Percentiles rank a stretch among this genome's conserved stretches.
Conservation (phyloP, 2,888 invertebrate species). For the Trileptium ribeirensis region DNA sequence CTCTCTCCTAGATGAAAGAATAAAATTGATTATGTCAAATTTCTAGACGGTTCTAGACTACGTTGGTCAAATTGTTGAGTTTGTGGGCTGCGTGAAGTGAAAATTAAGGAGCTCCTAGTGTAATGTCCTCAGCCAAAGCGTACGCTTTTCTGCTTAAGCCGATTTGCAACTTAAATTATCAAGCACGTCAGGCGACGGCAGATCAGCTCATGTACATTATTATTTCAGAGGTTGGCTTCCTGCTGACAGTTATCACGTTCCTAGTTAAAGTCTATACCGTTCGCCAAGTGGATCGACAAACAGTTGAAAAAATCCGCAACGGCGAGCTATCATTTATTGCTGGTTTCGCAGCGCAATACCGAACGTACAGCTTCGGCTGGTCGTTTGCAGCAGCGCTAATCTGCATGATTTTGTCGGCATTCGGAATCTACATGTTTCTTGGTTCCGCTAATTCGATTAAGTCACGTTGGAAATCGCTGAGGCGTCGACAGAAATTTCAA, state of each 20-base stretch:
- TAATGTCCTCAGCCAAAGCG: too few species aligned
- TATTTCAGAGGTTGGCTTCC: background rate
- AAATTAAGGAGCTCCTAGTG: too few species aligned
- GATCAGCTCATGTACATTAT: too few species aligned
- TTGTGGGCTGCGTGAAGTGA: too few species aligned
- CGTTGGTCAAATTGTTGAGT: too few species aligned
- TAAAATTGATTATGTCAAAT: too few species aligned
- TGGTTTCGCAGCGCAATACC: background rate
- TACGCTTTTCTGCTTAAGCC: too few species aligned
- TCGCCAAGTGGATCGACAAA: background rate
- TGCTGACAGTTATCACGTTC: background rate
- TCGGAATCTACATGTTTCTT: constrained; percentile 7
- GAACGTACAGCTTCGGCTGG: constrained; percentile 15
- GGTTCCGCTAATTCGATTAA: background rate
- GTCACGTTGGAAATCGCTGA: background rate
- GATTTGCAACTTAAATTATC: too few species aligned
- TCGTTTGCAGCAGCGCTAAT: constrained; percentile 20
- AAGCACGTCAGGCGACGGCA: too few species aligned
- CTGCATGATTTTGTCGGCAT: background rate
- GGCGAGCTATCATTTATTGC: background rate
- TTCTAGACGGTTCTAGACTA: too few species aligned
- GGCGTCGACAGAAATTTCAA: background rate
- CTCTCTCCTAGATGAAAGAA: too few species aligned
- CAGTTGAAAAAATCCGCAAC: background rate
- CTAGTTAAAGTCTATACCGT: background rate